Base-by-base conservation (phyloP, 2,113 vertebrate genomes). In the Anoura caudifer region DNA sequence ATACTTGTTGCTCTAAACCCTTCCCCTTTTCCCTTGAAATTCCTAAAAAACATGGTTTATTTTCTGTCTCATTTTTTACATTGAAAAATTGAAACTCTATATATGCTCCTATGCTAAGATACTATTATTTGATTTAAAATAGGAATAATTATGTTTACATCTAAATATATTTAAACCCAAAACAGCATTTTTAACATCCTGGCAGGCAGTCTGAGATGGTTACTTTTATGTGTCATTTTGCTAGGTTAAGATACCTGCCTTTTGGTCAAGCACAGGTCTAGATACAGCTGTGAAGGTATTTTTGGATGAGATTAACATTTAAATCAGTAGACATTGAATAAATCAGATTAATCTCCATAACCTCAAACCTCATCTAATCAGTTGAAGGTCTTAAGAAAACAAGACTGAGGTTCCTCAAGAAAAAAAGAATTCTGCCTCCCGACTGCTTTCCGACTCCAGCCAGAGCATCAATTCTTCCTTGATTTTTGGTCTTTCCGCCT, bases 1-100 rank as follows among this genome's bases (percentile, higher is more conserved):
- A n/a, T n/a, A n/a, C n/a, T n/a, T n/a, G n/a, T n/a, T n/a, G n/a
- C n/a, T n/a, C n/a, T n/a, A n/a, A n/a, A n/a, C n/a, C n/a, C n/a
- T n/a, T n/a, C n/a, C n/a, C n/a, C n/a, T n/a, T n/a, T n/a, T n/a
- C n/a, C n/a, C n/a, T n/a, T n/a, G n/a, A n/a, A n/a, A n/a, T n/a
- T n/a, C n/a, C n/a, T 2, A 28, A 63, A 94, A 54, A 52, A 81
- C 13, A 56, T 33, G 1, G 8, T 45, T 93, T 17, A 67, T 91
- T 54, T 70, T 80, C n/a, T 31, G 0, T 61, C 15, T 76, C 15
- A 11, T 54, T 1, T 45, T 83, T 83, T 52, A 50, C 3, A 82
- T 38, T 88, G 26, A 63, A 82, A 90, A 36, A 83, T 83, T 89
- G 45, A 92, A 92, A 94, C 15, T 65, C 16, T 61, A 73, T 65